Evolutionary conservation across 2,888 invertebrate species (phyloP), one percentile per base, ranked within the genome.

Genomic region (Rhodophaea formosa): DNA sequence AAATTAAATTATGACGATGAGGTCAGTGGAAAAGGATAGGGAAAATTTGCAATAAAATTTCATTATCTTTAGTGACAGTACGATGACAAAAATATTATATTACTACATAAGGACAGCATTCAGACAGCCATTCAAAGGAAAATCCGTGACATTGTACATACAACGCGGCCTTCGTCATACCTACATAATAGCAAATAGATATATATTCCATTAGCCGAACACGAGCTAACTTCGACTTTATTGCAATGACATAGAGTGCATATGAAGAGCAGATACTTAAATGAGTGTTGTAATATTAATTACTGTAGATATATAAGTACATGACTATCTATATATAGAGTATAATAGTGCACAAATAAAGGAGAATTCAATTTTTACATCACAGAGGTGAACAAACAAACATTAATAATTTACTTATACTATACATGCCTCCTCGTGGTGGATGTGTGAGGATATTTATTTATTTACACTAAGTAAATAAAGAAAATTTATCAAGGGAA

Each of bases 251-350:
- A 15, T 29, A 17, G 8, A 47, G 56, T 8, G 23, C n/a, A 56
- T 29, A 30, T 54, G 15, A 14, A 15, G 32, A 45, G 1, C 30
- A 15, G 2, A 5, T 7, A 16, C 1, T 12, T 32, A 29, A 45
- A 45, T 42, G 39, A 16, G 47, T 58, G 58, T 52, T 47, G 53
- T 58, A 58, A 59, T 53, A 46, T 42, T 61, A 63, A 61, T 59
- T 62, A 56, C 53, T 32, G 55, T 47, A 14, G 15, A 32, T 53
- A 7, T 14, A n/a, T n/a, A n/a, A n/a, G n/a, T n/a, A 29, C n/a
- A 43, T 10, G 16, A 16, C 7, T 35, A 29, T 44, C 35, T n/a
- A 49, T 49, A n/a, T n/a, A n/a, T n/a, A n/a, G n/a, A 29, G 32
- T 57, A 42, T 39, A 39, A 23, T 23, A 23, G 23, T 23, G 23